Evolutionary conservation across 2,888 invertebrate species (phyloP).

Genomic region (Mamestra brassicae): DNA sequence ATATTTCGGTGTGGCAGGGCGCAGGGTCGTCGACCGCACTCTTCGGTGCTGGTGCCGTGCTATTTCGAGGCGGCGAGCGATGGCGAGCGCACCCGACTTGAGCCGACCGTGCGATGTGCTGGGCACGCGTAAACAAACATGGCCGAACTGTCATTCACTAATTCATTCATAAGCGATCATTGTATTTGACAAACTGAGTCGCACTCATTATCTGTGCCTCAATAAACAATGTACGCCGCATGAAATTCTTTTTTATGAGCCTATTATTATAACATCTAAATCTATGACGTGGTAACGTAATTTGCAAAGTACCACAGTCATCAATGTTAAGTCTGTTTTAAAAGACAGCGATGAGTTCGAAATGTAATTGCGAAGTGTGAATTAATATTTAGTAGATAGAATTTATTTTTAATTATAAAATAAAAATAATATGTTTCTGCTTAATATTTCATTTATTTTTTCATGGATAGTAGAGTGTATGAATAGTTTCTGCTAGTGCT

Average conservation of each 20-base stretch:
- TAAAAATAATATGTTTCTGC: not conserved
- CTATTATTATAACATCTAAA: constrained; percentile 35
- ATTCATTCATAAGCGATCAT: constrained; percentile 89
- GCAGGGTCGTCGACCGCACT: constrained; percentile 88
- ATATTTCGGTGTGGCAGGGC: constrained; percentile 89
- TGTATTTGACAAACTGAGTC: constrained; percentile 85
- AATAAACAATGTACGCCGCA: constrained; percentile 58
- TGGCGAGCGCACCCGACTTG: constrained; percentile 81
- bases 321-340: constrained; percentile 35
- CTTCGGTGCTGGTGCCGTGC: constrained; percentile 86
- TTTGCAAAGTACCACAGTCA: constrained; percentile 25
- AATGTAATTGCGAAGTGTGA: constrained; percentile 27
- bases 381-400: constrained; percentile 19
- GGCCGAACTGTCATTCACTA: constrained; percentile 90
- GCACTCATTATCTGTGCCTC: constrained; percentile 77
- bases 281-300: constrained; percentile 25
- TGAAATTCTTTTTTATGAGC: constrained; percentile 52
- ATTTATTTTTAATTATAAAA: constrained; percentile 18
- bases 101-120: constrained; percentile 81
- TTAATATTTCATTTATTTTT: not conserved
- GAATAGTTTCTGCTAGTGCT: not conserved
- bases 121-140: constrained; percentile 89
- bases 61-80: constrained; percentile 88
- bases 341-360: constrained; percentile 37
- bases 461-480: not conserved